Conservation (phyloP, 2,113 vertebrate genomes). For the Anarhynchus alexandrinus region DNA sequence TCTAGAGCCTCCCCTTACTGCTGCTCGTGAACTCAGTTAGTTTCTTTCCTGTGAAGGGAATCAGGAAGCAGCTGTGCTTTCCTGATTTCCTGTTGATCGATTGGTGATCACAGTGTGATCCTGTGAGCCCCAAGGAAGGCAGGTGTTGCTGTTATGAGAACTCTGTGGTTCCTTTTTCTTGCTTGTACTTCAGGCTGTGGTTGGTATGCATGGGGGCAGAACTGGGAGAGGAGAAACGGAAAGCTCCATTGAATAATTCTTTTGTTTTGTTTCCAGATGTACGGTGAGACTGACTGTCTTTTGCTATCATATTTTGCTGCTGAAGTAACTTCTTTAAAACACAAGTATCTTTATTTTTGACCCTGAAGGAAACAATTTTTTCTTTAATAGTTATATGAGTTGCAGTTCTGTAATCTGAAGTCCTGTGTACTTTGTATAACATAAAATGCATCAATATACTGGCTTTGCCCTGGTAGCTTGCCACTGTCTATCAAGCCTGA, state of each 20-base stretch:
- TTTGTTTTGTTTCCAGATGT: background rate
- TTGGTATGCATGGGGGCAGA: background rate
- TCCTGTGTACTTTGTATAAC: background rate
- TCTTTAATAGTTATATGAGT: background rate
- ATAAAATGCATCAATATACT: background rate
- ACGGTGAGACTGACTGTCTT: background rate
- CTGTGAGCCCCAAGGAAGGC: background rate
- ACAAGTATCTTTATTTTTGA: background rate
- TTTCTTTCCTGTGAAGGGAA: conserved; percentile 42
- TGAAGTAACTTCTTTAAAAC: background rate
- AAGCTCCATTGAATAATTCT: background rate
- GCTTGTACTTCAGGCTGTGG: background rate
- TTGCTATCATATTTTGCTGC: background rate
- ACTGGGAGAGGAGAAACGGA: background rate
- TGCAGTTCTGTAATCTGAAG: background rate
- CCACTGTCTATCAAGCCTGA: background rate
- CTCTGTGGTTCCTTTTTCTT: background rate
- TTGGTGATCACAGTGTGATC: conserved; percentile 49
- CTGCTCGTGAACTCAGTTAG: conserved; percentile 8
- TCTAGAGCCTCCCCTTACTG: conserved; percentile 35
- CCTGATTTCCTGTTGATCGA: conserved; percentile 62
- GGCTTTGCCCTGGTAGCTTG: background rate
- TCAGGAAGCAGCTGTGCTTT: conserved; percentile 56
- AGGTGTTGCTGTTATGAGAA: conserved; percentile 18
- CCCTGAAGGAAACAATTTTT: background rate